Base-by-base conservation (phyloP, 2,888 invertebrate species). In the Agrochola lychnidis region DNA sequence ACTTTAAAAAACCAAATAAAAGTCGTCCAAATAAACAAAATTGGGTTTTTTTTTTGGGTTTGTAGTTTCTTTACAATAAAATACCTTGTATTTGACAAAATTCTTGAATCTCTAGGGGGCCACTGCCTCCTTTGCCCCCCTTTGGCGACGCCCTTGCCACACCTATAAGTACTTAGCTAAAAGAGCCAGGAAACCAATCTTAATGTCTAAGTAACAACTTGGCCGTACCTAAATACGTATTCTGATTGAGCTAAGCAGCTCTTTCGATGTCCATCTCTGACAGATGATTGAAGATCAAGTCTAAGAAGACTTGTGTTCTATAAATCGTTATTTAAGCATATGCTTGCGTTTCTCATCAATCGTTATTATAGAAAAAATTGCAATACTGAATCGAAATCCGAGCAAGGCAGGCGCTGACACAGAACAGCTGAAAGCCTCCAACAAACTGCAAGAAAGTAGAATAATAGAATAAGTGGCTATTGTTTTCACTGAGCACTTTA, bases 381-480 rank as follows among this genome's bases (percentile, higher is more conserved):
- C 5, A 22, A 40, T 59, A 4, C n/a, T 45, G n/a, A 22, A 14
- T 45, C 10, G 10, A 64, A 40, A 59, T 73, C 4, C 42, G 42
- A 69, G 19, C 25, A 14, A 19, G 22, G 48, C 61, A 19, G 22
- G 48, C 61, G 6, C 45, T 66, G 45, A 30, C 30, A 4, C 45
- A 66, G 19, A 30, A 45, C 14, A 45, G 7, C 6, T n/a, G 19
- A 22, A 72, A 5, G 4, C 42, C 61, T 6, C 2, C 16, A 53
- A 40, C 30, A 69, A 68, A 79, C 57, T 59, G 64, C 25, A 59
- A 36, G 4, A 56, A 56, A 51, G 42, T 5, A 53, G 19, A 57
- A 51, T 51, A 67, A 25, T 10, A 64, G 0, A 67, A 72, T 36
- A 22, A 14, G 16, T 61, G n/a, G 4, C 25, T 42, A n/a, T 69